phyloP scores from a whole-genome alignment of 1,140 invertebrate genomes.

The Triops cancriformis region DNA sequence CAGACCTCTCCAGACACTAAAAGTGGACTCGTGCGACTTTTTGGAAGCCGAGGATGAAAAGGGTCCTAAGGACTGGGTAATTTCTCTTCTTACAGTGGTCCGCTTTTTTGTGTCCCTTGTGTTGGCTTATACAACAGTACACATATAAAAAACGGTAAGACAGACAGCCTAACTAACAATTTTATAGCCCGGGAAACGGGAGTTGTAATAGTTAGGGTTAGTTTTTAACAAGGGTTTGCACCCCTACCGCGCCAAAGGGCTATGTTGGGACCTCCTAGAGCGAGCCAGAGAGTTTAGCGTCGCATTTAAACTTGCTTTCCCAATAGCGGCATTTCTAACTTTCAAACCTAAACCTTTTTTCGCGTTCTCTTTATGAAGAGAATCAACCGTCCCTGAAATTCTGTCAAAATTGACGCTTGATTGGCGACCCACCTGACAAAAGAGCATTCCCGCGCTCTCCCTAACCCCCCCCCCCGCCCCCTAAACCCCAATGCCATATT shows the following conservation, averaged over 20 bases:
- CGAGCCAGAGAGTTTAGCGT: background rate
- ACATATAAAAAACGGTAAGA: background rate
- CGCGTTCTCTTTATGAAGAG: background rate
- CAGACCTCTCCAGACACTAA: no score
- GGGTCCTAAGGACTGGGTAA: no score
- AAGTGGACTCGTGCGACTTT: no score
- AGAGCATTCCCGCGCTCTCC: background rate
- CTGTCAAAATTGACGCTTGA: background rate
- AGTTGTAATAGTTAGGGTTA: conserved; percentile 14
- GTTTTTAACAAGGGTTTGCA: conserved; percentile 5
- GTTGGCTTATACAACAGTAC: background rate
- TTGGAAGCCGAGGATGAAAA: no score
- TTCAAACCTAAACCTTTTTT: background rate
- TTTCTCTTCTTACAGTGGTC: no score
- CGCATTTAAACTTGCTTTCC: background rate
- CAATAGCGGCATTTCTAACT: background rate
- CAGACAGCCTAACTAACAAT: background rate
- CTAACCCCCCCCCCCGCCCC: no score
- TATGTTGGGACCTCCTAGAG: conserved; percentile 3
- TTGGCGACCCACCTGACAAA: conserved; percentile 6
- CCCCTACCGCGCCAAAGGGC: background rate
- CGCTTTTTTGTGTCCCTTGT: background rate
- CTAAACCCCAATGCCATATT: background rate
- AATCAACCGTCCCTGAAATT: conserved; percentile 1
- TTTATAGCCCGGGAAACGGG: background rate